Evolutionary conservation across 2,113 vertebrate genomes (phyloP).

Genomic region (Rallus limicola): DNA sequence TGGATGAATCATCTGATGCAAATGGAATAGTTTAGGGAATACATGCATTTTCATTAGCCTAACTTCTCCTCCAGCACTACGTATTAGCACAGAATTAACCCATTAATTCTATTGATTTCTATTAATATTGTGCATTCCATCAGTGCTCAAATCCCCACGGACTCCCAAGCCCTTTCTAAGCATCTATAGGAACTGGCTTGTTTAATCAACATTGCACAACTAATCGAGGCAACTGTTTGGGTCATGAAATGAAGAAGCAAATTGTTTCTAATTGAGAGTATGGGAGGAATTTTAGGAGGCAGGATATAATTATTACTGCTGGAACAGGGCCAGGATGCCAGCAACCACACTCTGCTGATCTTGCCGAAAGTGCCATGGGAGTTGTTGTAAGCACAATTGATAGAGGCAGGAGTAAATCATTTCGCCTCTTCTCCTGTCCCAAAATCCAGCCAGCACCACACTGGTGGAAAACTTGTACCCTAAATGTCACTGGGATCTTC

Average conservation of each 20-base stretch:
- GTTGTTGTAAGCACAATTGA: neutral
- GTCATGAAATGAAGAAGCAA: slow-evolving; percentile 24
- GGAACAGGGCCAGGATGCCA: neutral
- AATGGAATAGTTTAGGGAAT: slow-evolving; percentile 59
- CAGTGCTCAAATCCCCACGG: neutral
- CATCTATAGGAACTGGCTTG: slow-evolving; percentile 21
- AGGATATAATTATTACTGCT: neutral
- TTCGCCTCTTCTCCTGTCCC: neutral
- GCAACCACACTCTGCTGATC: neutral
- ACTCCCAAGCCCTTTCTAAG: neutral
- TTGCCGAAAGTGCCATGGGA: neutral
- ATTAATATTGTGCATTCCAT: slow-evolving; percentile 41
- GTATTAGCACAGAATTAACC: slow-evolving; percentile 61
- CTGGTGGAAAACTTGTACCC: neutral
- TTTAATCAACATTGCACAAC: slow-evolving; percentile 55
- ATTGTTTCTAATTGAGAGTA: slow-evolving; percentile 36
- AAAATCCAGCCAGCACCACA: neutral
- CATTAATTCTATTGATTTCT: slow-evolving; percentile 68
- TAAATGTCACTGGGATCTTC: neutral
- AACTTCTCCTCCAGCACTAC: slow-evolving; percentile 32
- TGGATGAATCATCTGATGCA: slow-evolving; percentile 66
- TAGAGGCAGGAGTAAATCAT: neutral
- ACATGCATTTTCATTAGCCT: slow-evolving; percentile 65
- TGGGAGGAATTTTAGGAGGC: neutral
- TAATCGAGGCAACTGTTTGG: slow-evolving; percentile 28